phyloP scores from a whole-genome alignment of 2,113 vertebrate species.

The Mola mola region DNA sequence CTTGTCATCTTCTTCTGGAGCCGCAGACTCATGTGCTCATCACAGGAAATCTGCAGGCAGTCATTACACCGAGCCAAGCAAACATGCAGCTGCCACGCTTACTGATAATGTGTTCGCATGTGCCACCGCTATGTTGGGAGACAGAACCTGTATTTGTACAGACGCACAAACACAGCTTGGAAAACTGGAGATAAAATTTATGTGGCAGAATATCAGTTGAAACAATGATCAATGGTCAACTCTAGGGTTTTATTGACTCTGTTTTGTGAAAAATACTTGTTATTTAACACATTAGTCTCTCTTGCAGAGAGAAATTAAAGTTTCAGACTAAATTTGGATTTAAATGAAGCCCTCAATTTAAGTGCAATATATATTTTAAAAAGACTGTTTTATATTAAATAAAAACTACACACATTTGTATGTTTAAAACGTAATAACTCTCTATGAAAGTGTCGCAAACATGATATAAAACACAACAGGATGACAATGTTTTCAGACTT shows the following conservation, averaged over 20 bases:
- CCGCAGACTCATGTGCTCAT: constrained; percentile 58
- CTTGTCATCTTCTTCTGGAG: constrained; percentile 57
- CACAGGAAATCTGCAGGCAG: constrained; percentile 76
- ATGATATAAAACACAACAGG: no score
- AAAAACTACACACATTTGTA: no score
- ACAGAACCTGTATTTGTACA: constrained; percentile 15
- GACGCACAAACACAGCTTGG: constrained; percentile 22
- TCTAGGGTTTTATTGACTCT: not conserved
- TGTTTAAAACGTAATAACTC: no score
- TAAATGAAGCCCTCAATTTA: no score
- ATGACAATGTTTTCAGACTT: no score
- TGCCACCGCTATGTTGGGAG: constrained; percentile 29
- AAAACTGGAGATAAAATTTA: constrained; percentile 29
- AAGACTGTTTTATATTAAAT: no score
- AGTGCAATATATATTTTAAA: no score
- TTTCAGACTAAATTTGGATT: constrained; percentile 10
- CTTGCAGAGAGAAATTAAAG: not conserved
- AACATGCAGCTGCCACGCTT: constrained; percentile 67
- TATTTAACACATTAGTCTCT: not conserved
- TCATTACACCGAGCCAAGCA: constrained; percentile 77
- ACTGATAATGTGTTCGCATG: constrained; percentile 65
- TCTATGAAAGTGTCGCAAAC: no score
- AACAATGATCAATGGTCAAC: constrained; percentile 2
- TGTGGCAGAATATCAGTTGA: constrained; percentile 2
- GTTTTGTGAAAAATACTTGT: no score